Percentiles rank a stretch among this genome's conserved stretches.
phyloP scores from a whole-genome alignment of 2,113 vertebrate species.

The Sus scrofa region DNA sequence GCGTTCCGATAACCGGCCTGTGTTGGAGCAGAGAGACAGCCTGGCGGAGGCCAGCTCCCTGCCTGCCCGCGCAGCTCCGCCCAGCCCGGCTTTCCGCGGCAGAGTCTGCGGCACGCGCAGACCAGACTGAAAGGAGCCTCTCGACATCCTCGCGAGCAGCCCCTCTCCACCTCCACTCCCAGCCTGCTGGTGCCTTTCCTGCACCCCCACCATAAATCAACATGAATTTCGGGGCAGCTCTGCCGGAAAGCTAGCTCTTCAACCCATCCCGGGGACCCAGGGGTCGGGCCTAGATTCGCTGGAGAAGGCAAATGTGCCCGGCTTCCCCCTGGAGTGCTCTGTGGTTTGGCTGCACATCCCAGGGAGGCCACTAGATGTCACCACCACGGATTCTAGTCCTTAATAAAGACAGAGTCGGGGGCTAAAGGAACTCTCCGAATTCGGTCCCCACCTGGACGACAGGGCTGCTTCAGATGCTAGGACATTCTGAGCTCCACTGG shows the following conservation, averaged over 20 bases:
- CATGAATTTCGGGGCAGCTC: constrained; percentile 13
- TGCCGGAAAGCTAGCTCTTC: constrained; percentile 17
- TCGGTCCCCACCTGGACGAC: background rate
- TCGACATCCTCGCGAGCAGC: constrained; percentile 50
- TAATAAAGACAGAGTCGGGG: background rate
- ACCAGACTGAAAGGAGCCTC: constrained; percentile 65
- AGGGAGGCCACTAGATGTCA: constrained; percentile 76
- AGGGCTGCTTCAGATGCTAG: background rate
- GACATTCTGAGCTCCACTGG: background rate
- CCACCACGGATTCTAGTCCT: background rate
- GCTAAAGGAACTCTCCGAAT: background rate
- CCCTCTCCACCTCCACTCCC: constrained; percentile 52
- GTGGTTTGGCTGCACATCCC: background rate
- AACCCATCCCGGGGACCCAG: background rate
- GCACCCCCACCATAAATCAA: constrained; percentile 54
- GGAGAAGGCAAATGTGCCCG: background rate
- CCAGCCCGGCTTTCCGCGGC: background rate
- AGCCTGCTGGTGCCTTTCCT: constrained; percentile 60
- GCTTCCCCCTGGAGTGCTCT: background rate
- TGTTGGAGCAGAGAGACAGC: constrained; percentile 67
- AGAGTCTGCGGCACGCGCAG: constrained; percentile 36
- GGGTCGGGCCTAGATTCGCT: background rate
- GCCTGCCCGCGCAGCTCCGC: background rate
- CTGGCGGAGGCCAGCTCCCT: constrained; percentile 63
- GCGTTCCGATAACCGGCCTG: constrained; percentile 71